These are phyloP conservation scores for Lissocephala sabroskyi DNA, from an alignment of 2,888 invertebrate genomes.

Conservation along the genomic window DNA sequence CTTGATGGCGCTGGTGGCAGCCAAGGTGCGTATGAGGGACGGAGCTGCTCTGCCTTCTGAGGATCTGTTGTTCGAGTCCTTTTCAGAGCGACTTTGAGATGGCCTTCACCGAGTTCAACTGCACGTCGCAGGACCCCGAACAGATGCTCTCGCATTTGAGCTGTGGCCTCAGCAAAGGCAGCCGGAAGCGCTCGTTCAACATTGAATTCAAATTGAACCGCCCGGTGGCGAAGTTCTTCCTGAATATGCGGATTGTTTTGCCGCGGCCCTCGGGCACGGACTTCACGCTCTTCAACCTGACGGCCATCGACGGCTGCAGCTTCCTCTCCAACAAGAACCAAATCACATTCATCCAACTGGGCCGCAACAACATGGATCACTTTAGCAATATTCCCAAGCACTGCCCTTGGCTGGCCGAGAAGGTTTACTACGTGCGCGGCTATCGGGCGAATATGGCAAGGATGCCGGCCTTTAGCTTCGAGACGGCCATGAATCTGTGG, in stretches of 20 bases:
- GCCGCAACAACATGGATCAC: constrained; percentile 20
- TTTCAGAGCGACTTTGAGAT: constrained; percentile 24
- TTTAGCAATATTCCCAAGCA: constrained; percentile 23
- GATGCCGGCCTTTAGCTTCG: constrained; percentile 26
- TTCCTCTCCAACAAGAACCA: constrained; percentile 34
- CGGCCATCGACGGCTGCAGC: constrained; percentile 31
- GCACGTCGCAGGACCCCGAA: constrained; percentile 19
- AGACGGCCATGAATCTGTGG: constrained; percentile 32
- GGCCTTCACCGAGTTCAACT: constrained; percentile 24
- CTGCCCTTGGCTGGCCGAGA: constrained; percentile 27
- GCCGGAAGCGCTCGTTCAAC: constrained; percentile 24
- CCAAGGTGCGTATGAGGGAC: no score
- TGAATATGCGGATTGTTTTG: constrained; percentile 28
- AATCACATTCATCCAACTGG: constrained; percentile 26
- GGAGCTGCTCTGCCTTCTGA: no score
- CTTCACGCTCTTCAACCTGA: constrained; percentile 27
- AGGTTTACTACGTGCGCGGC: constrained; percentile 29
- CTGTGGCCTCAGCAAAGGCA: constrained; percentile 30
- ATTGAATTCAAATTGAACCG: constrained; percentile 31
- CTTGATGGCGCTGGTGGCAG: no score
- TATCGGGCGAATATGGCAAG: constrained; percentile 27
- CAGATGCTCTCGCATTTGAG: constrained; percentile 12
- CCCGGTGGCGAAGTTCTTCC: constrained; percentile 13
- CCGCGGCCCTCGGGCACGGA: constrained; percentile 11
- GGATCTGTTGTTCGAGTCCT: no score